Evolutionary conservation across 53 echinoderm and acorn worm species (phyloP).

Genomic region (Temnopleurus reevesii): DNA sequence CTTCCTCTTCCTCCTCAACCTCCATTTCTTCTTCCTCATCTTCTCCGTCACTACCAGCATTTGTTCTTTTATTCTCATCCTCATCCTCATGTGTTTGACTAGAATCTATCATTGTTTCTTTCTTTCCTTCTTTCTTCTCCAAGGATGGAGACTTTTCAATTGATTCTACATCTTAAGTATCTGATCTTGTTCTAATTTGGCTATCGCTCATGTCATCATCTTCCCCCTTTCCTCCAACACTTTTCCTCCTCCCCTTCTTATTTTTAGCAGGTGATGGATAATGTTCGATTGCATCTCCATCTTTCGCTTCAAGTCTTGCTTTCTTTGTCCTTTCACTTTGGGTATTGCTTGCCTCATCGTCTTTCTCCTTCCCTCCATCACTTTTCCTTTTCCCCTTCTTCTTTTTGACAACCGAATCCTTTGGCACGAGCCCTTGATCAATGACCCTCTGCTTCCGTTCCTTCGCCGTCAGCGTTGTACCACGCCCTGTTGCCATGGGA

Average conservation of each 20-base stretch:
- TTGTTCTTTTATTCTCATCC: neutral
- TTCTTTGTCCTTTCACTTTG: neutral
- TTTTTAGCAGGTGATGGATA: neutral
- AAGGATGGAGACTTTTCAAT: neutral
- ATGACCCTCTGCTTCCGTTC: neutral
- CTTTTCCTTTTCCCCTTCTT: conserved; percentile 27
- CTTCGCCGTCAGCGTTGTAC: neutral
- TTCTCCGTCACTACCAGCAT: conserved; percentile 16
- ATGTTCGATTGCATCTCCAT: neutral
- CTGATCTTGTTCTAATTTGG: neutral
- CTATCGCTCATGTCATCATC: neutral
- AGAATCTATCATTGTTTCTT: neutral
- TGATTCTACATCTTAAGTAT: neutral
- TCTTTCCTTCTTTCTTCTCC: neutral
- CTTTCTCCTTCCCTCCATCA: conserved; percentile 14
- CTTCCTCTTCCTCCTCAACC: conserved; percentile 36
- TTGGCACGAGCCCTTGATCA: neutral
- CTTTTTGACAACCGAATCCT: neutral
- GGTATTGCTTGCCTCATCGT: neutral
- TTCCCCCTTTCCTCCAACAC: neutral
- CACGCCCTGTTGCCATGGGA: neutral
- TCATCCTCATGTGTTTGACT: neutral
- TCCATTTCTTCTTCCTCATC: conserved; percentile 45
- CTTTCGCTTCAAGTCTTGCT: neutral
- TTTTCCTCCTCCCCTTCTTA: neutral